Evolutionary conservation across 2,797 vertebrate genomes (phyloP).

Genomic region (Chrysocyon brachyurus): DNA sequence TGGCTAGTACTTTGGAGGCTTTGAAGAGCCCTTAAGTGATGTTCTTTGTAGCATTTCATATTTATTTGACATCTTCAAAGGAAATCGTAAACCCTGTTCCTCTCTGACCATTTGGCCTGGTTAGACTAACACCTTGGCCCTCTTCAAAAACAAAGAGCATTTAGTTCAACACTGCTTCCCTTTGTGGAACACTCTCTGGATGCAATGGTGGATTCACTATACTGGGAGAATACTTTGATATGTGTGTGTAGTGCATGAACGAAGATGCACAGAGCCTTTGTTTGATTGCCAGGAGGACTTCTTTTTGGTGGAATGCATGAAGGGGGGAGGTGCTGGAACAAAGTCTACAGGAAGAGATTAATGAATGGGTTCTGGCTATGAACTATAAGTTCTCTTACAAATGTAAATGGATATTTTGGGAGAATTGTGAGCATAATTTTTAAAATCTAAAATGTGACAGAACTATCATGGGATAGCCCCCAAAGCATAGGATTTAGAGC

Average conservation of each 20-base stretch:
- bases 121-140: not conserved
- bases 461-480: not conserved
- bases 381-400: not conserved
- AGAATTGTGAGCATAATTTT: not conserved
- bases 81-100: not conserved
- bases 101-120: slow-evolving; percentile 28
- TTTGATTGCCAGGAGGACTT: slow-evolving; percentile 35
- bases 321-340: not conserved
- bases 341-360: not conserved
- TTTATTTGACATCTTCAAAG: slow-evolving; percentile 51
- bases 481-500: not conserved
- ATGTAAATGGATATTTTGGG: not conserved
- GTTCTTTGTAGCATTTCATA: not conserved
- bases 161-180: not conserved
- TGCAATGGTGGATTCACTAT: not conserved
- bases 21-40: slow-evolving; percentile 8
- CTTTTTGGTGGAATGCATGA: not conserved
- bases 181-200: not conserved
- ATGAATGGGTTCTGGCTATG: not conserved
- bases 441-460: not conserved
- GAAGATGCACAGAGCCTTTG: not conserved
- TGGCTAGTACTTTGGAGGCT: not conserved
- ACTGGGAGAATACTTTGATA: slow-evolving; percentile 38
- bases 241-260: not conserved
- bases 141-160: slow-evolving; percentile 33